These are phyloP conservation scores for Suillia variegata DNA, from an alignment of 2,888 invertebrate genomes.

Conservation along the genomic window DNA sequence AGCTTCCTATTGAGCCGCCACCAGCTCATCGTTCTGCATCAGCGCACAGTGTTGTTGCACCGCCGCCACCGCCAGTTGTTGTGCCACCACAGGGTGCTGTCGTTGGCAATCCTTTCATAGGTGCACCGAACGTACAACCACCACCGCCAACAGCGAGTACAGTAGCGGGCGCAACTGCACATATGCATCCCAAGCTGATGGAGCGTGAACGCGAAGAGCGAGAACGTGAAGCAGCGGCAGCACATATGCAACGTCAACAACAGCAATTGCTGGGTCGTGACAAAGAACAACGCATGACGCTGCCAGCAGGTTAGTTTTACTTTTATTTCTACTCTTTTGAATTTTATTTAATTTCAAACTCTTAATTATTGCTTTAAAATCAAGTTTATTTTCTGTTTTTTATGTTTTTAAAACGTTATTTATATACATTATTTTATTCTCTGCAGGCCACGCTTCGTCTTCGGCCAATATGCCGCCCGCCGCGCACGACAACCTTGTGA, in stretches of 20 bases:
- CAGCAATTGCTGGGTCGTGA: constrained; percentile 37
- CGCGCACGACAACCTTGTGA: constrained; percentile 44
- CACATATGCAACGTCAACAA: constrained; percentile 35
- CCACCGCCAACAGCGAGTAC: constrained; percentile 29
- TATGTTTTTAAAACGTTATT: no score
- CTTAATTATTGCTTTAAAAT: no score
- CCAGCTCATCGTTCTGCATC: constrained; percentile 63
- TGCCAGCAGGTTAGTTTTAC: background rate
- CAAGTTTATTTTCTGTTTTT: no score
- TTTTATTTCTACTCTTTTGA: no score
- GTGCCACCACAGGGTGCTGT: constrained; percentile 37
- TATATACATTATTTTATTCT: no score
- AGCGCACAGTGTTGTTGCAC: constrained; percentile 60
- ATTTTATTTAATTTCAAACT: no score
- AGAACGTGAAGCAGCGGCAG: constrained; percentile 43
- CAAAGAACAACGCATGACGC: constrained; percentile 23
- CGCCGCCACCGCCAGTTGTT: constrained; percentile 48
- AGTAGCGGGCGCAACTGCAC: constrained; percentile 35
- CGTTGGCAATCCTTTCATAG: constrained; percentile 42
- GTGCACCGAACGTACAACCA: constrained; percentile 32
- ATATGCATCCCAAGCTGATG: constrained; percentile 51
- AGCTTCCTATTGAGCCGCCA: constrained; percentile 65
- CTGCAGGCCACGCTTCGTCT: constrained; percentile 25
- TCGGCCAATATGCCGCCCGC: constrained; percentile 8
- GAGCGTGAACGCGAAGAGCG: constrained; percentile 57